These are phyloP conservation scores for Tenthredo notha DNA, from an alignment of 2,888 invertebrate species.

Conservation along the genomic window DNA sequence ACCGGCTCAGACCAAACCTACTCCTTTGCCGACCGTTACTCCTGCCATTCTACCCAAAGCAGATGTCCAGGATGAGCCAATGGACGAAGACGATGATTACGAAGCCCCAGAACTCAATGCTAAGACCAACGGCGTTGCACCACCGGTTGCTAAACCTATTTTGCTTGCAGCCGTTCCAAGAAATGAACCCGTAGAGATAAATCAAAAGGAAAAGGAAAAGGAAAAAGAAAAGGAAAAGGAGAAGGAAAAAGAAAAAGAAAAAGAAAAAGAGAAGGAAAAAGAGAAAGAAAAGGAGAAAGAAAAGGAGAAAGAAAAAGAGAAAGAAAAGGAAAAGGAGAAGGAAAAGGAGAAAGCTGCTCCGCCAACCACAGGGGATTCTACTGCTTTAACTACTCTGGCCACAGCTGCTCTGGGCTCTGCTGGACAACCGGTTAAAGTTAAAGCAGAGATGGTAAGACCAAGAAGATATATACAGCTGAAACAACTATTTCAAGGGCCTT, in stretches of 20 bases:
- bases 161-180: not conserved
- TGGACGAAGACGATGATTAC: conserved; percentile 61
- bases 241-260: no score
- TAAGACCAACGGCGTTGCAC: conserved; percentile 65
- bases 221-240: no score
- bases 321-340: conserved; percentile 57
- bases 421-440: conserved; percentile 69
- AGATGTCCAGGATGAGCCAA: conserved; percentile 61
- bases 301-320: no score
- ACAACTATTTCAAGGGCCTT: not conserved
- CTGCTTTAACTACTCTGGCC: conserved; percentile 87
- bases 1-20: conserved; percentile 40
- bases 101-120: conserved; percentile 44
- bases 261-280: no score
- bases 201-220: conserved; percentile 74
- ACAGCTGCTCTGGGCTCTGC: conserved; percentile 84
- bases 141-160: not conserved
- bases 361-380: conserved; percentile 80
- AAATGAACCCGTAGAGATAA: conserved; percentile 62
- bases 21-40: conserved; percentile 41
- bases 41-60: conserved; percentile 37
- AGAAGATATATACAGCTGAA: conserved; percentile 56
- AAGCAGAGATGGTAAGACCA: conserved; percentile 63
- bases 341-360: conserved; percentile 79
- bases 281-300: no score